Evolutionary conservation across 2,113 vertebrate species (phyloP).

Genomic region (Pagrus major): DNA sequence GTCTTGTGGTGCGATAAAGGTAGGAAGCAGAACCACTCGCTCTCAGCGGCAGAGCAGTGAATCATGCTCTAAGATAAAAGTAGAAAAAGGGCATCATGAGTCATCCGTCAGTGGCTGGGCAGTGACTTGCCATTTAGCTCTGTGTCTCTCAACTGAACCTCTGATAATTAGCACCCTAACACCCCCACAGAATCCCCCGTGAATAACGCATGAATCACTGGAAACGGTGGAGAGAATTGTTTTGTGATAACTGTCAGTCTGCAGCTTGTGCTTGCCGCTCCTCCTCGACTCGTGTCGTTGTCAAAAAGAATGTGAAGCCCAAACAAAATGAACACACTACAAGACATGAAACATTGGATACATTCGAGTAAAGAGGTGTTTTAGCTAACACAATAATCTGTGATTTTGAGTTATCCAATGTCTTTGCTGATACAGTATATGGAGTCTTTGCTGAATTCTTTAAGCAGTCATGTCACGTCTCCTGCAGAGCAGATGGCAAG

Average conservation of each 20-base stretch:
- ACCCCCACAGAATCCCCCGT: conserved; percentile 26
- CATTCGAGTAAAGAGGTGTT: conserved; percentile 1
- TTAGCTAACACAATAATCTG: conserved; percentile 15
- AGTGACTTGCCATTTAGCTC: conserved; percentile 65
- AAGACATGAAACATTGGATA: background rate
- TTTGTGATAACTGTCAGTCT: conserved; percentile 55
- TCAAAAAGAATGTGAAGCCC: conserved; percentile 29
- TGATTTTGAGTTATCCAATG: background rate
- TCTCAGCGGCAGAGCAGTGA: conserved; percentile 53
- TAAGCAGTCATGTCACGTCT: conserved; percentile 18
- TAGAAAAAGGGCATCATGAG: conserved; percentile 54
- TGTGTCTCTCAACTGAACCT: conserved; percentile 50
- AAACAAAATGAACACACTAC: conserved; percentile 11
- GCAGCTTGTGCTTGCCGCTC: conserved; percentile 12
- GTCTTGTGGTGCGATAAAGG: conserved; percentile 25
- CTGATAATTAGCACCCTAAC: conserved; percentile 56
- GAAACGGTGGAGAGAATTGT: conserved; percentile 23
- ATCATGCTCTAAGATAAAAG: conserved; percentile 49
- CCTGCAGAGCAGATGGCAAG: conserved; percentile 35
- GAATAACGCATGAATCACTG: conserved; percentile 43
- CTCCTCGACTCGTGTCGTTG: background rate
- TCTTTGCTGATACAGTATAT: conserved; percentile 2
- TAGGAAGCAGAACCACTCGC: conserved; percentile 39
- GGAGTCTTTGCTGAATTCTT: conserved; percentile 1
- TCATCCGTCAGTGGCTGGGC: conserved; percentile 59